A percentile compares a stretch with the other conserved stretches of the same genome.
phyloP scores from a whole-genome alignment of 2,797 vertebrate genomes.

The Holocentrus rufus region DNA sequence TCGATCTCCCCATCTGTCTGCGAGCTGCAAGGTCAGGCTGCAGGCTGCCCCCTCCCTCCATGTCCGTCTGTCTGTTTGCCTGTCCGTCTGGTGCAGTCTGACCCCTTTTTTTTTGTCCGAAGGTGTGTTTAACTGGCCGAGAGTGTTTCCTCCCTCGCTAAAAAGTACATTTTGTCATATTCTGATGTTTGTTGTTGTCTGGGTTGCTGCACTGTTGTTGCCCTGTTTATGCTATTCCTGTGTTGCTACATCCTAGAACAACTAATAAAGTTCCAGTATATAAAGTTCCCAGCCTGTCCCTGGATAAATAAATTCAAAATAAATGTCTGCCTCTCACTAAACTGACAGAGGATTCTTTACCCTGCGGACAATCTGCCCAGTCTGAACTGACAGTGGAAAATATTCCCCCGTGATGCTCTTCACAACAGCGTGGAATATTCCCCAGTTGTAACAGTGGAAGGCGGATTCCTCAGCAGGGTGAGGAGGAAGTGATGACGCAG shows the following conservation, averaged over 20 bases:
- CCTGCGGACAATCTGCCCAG: slow-evolving; percentile 30
- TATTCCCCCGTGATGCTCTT: slow-evolving; percentile 54
- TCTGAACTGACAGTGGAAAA: slow-evolving; percentile 58
- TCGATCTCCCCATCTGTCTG: slow-evolving; percentile 63
- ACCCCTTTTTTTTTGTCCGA: slow-evolving; percentile 22
- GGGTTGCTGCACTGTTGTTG: too few relatives aligned
- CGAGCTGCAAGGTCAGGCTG: slow-evolving; percentile 73
- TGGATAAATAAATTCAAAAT: not conserved
- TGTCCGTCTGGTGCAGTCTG: slow-evolving; percentile 70
- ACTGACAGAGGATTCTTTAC: slow-evolving; percentile 32
- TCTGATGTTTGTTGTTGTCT: too few relatives aligned
- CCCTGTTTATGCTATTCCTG: not conserved
- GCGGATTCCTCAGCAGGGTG: slow-evolving; percentile 71
- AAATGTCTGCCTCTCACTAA: not conserved
- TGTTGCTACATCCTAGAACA: not conserved
- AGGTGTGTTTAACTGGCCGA: slow-evolving; percentile 31
- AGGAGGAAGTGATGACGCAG: slow-evolving; percentile 81
- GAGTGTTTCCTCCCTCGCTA: slow-evolving; percentile 8
- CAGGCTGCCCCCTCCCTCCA: slow-evolving; percentile 58
- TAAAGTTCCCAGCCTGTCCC: not conserved
- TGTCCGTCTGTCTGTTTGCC: slow-evolving; percentile 52
- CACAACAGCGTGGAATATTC: slow-evolving; percentile 71
- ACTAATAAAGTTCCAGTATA: not conserved
- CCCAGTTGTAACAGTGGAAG: slow-evolving; percentile 41
- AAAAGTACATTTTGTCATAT: slow-evolving; percentile 23